Percentiles rank a stretch among this genome's conserved stretches.
These are phyloP conservation scores for Urocitellus parryii DNA, from an alignment of 2,113 vertebrate species.

Conservation along the genomic window DNA sequence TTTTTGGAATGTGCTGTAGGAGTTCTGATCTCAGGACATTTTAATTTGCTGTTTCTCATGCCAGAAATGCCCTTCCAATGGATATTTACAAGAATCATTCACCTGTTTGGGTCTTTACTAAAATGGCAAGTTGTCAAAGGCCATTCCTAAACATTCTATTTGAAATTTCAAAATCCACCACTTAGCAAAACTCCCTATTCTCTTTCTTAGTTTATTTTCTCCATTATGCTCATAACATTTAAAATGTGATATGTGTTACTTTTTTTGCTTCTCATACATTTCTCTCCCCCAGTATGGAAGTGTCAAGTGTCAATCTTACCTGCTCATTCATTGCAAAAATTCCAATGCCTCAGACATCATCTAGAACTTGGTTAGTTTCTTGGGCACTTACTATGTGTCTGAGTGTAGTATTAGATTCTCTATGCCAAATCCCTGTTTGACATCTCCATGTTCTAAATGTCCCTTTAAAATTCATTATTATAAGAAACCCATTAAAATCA, in stretches of 20 bases:
- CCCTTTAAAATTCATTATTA: conserved; percentile 26
- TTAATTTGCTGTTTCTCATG: background rate
- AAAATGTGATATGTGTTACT: background rate
- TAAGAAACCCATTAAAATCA: conserved; percentile 19
- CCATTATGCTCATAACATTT: background rate
- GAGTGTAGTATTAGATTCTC: background rate
- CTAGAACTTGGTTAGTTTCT: background rate
- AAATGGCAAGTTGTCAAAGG: background rate
- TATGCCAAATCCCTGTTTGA: background rate
- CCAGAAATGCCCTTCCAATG: background rate
- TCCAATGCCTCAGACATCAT: background rate
- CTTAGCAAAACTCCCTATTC: background rate
- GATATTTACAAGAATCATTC: background rate
- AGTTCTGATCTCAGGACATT: background rate
- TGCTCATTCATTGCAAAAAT: background rate
- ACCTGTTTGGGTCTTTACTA: background rate
- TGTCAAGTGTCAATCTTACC: background rate
- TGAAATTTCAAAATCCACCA: conserved; percentile 19
- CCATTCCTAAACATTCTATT: background rate
- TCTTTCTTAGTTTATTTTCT: background rate
- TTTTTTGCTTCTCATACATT: background rate
- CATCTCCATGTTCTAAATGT: background rate
- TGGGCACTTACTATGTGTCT: background rate
- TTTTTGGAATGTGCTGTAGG: background rate
- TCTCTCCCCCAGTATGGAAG: background rate